A percentile compares a stretch with the other conserved stretches of the same genome.
phyloP scores from a whole-genome alignment of 92 coral and sea anemone genomes.

The Ricordea florida region DNA sequence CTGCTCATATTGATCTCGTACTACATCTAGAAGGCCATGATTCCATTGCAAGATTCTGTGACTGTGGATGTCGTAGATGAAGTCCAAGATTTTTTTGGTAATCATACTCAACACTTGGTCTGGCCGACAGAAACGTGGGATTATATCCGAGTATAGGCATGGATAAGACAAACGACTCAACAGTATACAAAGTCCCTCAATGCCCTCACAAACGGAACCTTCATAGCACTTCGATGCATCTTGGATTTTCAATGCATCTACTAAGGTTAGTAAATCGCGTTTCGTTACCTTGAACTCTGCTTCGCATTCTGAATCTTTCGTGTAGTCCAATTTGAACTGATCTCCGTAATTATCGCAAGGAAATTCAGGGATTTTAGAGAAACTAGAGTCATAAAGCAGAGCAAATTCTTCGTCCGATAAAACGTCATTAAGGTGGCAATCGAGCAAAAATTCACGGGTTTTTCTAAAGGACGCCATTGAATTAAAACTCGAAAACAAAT shows the following conservation, averaged over 20 bases:
- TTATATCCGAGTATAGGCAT: constrained; percentile 45
- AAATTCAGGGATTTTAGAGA: constrained; percentile 41
- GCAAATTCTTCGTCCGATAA: constrained; percentile 52
- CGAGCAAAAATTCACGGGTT: neutral
- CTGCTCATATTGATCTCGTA: too few relatives aligned
- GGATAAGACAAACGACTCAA: constrained; percentile 47
- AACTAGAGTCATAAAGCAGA: constrained; percentile 39
- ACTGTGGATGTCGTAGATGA: constrained; percentile 35
- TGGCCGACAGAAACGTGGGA: constrained; percentile 56
- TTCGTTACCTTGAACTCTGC: constrained; percentile 46
- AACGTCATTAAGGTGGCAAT: neutral
- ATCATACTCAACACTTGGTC: constrained; percentile 56
- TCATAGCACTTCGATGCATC: constrained; percentile 22
- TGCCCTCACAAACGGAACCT: constrained; percentile 50
- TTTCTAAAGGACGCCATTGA: neutral
- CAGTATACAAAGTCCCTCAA: constrained; percentile 41
- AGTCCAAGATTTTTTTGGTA: constrained; percentile 23
- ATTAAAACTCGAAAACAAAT: too few relatives aligned
- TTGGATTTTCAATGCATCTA: constrained; percentile 44
- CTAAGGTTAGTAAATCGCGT: constrained; percentile 43
- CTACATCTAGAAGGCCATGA: constrained; percentile 27
- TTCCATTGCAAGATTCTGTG: constrained; percentile 34
- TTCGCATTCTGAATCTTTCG: constrained; percentile 33
- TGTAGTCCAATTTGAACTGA: constrained; percentile 27
- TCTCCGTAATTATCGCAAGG: constrained; percentile 14